Conservation (phyloP, 1,140 invertebrate species). For the Hyles vespertilio region DNA sequence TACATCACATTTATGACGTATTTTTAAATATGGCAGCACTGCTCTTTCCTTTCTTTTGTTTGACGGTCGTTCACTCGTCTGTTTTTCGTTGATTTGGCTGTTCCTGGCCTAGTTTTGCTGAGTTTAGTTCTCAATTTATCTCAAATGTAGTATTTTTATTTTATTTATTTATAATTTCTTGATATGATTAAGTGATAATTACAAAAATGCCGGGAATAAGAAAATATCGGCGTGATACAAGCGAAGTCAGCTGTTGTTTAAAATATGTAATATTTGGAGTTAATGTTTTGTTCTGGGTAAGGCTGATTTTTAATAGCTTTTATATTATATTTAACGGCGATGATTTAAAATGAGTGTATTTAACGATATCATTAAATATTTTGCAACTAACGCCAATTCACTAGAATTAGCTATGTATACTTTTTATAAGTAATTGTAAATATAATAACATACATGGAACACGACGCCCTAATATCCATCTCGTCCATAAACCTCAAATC, state of each 20-base stretch:
- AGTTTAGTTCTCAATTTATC: slow-evolving; percentile 1
- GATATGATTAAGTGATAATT: slow-evolving; percentile 18
- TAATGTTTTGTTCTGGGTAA: slow-evolving; percentile 98
- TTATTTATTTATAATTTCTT: slow-evolving; percentile 12
- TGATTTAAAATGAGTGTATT: too few species aligned
- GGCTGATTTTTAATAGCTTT: slow-evolving; percentile 31
- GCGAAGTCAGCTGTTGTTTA: slow-evolving; percentile 97
- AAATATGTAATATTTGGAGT: slow-evolving; percentile 98
- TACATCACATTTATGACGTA: not conserved
- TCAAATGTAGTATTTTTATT: slow-evolving; percentile 14
- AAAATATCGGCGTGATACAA: slow-evolving; percentile 89
- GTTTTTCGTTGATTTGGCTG: slow-evolving; percentile 16
- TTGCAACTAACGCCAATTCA: too few species aligned
- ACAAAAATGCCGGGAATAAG: slow-evolving; percentile 76
- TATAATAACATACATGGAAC: too few species aligned
- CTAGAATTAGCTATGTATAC: too few species aligned
- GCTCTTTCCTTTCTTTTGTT: slow-evolving; percentile 21
- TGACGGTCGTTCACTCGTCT: slow-evolving; percentile 24
- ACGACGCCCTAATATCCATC: too few species aligned
- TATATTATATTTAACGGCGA: too few species aligned
- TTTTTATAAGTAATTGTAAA: too few species aligned
- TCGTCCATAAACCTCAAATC: too few species aligned
- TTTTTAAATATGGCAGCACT: not conserved
- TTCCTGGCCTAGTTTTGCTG: slow-evolving; percentile 16
- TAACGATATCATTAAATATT: too few species aligned